A percentile compares a stretch with the other conserved stretches of the same genome.
Evolutionary conservation across 2,797 vertebrate species (phyloP).

Genomic region (Hippopotamyrus pictus): DNA sequence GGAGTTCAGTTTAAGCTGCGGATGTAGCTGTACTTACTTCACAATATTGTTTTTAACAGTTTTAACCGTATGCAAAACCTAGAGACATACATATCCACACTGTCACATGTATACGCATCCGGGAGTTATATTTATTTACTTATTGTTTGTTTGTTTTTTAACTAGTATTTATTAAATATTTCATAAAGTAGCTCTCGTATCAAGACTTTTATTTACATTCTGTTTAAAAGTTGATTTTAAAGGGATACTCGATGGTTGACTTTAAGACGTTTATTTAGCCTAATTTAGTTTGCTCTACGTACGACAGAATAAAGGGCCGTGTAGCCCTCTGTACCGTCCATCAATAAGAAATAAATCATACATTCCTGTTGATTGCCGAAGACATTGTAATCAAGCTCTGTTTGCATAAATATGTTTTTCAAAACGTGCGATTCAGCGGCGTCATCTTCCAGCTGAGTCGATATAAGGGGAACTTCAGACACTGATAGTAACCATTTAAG

Average conservation of each 20-base stretch:
- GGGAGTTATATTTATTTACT: slow-evolving; percentile 62
- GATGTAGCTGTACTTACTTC: slow-evolving; percentile 65
- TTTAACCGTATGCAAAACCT: slow-evolving; percentile 67
- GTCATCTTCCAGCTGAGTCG: slow-evolving; percentile 35
- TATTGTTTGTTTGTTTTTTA: slow-evolving; percentile 51
- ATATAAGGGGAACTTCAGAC: not conserved
- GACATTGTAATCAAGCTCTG: not conserved
- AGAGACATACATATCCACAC: slow-evolving; percentile 47
- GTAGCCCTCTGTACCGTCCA: slow-evolving; percentile 1
- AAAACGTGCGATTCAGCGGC: slow-evolving; percentile 43
- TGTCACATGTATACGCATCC: slow-evolving; percentile 44
- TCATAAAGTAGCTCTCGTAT: slow-evolving; percentile 33
- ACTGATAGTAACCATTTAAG: not conserved
- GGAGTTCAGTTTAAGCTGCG: slow-evolving; percentile 48
- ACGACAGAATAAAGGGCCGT: slow-evolving; percentile 38
- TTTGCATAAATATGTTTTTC: slow-evolving; percentile 55
- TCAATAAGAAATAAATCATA: not conserved
- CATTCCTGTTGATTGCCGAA: not conserved
- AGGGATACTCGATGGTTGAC: not conserved
- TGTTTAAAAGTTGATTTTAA: not conserved
- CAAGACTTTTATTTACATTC: not conserved
- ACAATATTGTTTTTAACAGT: slow-evolving; percentile 63
- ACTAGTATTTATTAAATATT: slow-evolving; percentile 42
- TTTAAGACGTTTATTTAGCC: not conserved
- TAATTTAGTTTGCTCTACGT: not conserved